Conservation (phyloP, 2,888 invertebrate genomes). For the Lasioglossum pauxillum region DNA sequence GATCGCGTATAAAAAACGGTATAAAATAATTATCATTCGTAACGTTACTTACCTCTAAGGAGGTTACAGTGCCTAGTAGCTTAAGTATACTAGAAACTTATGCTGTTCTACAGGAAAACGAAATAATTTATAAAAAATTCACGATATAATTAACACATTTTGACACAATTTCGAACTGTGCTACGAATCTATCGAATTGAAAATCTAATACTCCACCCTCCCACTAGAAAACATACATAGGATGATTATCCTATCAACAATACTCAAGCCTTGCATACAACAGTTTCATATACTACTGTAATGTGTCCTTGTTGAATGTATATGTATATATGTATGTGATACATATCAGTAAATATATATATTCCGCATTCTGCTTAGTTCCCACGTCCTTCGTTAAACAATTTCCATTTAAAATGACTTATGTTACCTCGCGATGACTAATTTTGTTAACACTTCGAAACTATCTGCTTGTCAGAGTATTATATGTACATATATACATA, state of each 20-base stretch:
- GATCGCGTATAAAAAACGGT: background rate
- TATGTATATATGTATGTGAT: background rate
- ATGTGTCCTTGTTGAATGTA: background rate
- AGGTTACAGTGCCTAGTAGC: constrained; percentile 43
- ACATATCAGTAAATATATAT: background rate
- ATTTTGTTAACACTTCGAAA: background rate
- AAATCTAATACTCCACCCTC: constrained; percentile 47
- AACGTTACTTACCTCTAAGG: constrained; percentile 34
- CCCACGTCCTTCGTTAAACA: constrained; percentile 1
- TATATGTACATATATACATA: background rate
- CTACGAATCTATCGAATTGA: constrained; percentile 7
- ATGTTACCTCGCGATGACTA: background rate
- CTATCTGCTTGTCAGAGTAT: background rate
- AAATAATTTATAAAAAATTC: constrained; percentile 32
- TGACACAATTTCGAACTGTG: constrained; percentile 21
- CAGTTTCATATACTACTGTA: constrained; percentile 9
- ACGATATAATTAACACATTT: constrained; percentile 36
- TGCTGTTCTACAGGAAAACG: constrained; percentile 6
- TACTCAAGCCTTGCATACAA: constrained; percentile 14
- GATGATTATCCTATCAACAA: constrained; percentile 53
- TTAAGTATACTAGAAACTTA: constrained; percentile 20
- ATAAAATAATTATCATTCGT: constrained; percentile 21
- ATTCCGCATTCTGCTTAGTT: constrained; percentile 18
- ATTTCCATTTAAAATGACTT: background rate
- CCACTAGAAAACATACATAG: constrained; percentile 42